Evolutionary conservation across 1,140 invertebrate species (phyloP).

Genomic region (Heliconius hewitsoni): DNA sequence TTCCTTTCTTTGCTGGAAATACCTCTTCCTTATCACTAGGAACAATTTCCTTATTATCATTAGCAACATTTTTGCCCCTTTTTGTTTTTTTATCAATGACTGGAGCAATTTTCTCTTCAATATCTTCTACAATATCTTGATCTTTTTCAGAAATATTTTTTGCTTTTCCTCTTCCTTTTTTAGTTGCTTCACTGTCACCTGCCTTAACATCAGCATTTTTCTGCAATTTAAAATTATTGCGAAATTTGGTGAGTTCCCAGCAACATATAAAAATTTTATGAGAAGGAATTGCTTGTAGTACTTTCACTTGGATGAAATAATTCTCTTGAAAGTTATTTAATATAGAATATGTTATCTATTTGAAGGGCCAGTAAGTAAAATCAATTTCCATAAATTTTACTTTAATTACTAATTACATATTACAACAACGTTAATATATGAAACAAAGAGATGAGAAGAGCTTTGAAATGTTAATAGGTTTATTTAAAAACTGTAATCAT

Average conservation of each 20-base stretch:
- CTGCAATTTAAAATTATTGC: slow-evolving; percentile 50
- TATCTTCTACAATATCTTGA: slow-evolving; percentile 44
- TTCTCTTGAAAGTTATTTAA: no score
- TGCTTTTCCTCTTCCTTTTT: slow-evolving; percentile 68
- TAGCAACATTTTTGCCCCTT: slow-evolving; percentile 58
- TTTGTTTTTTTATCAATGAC: slow-evolving; percentile 63
- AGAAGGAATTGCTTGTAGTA: not conserved
- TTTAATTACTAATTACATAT: not conserved
- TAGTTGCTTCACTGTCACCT: slow-evolving; percentile 61
- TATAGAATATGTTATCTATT: not conserved
- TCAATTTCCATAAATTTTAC: not conserved
- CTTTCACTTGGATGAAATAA: not conserved
- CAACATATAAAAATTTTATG: no score
- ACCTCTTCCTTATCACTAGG: slow-evolving; percentile 53
- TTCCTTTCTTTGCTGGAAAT: slow-evolving; percentile 57
- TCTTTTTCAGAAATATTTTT: slow-evolving; percentile 58
- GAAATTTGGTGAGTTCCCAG: not conserved
- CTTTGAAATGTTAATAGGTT: not conserved
- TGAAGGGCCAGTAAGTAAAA: not conserved
- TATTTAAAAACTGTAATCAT: not conserved
- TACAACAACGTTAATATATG: not conserved
- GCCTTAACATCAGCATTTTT: slow-evolving; percentile 67
- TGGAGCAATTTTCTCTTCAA: slow-evolving; percentile 49
- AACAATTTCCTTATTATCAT: slow-evolving; percentile 42
- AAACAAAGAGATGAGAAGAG: not conserved